Evolutionary conservation across 2,113 vertebrate species (phyloP), one percentile per base, ranked within the genome.

Genomic region (Saguinus midas): DNA sequence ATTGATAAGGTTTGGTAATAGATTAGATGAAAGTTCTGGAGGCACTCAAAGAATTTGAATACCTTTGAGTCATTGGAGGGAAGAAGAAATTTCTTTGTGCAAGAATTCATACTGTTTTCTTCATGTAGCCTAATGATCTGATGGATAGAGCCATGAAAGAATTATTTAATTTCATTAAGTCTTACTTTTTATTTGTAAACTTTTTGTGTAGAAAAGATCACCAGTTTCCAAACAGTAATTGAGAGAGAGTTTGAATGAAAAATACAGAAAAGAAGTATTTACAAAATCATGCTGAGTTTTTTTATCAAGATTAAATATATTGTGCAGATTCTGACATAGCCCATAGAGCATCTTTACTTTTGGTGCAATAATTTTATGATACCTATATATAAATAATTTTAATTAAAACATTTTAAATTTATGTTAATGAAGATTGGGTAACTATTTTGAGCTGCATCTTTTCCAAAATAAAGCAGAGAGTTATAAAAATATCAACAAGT

Each of bases 381-480:
- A 76, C 70, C 37, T 93, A 3, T 2, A 64, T 50, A 78, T 32
- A 45, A 55, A 58, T 5, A 75, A 55, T 86, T 16, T 12, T 81
- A 64, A 64, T 85, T 84, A 90, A 79, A 79, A 90, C 35, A 88
- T 85, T 86, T 91, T 37, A 90, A 81, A 82, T 79, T 12, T 80
- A 73, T 73, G 23, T 3, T 86, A 58, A 43, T 6, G 14, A 48
- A n/a, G 1, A 40, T 79, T 90, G 27, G n/a, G 25, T 82, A 85
- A 76, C 55, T 85, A 58, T 90, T 90, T 95, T 78, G 72, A 96
- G 37, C 32, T 90, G 10, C 37, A 81, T 88, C 29, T 92, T 94
- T 94, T 80, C 4, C 9, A 58, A 78, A 57, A 82, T 43, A 91
- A 91, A 90, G 18, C 20, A 91, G 50, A 84, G 29, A 17, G 5